Evolutionary conservation across 2,113 vertebrate species (phyloP).

Genomic region (Equus quagga): DNA sequence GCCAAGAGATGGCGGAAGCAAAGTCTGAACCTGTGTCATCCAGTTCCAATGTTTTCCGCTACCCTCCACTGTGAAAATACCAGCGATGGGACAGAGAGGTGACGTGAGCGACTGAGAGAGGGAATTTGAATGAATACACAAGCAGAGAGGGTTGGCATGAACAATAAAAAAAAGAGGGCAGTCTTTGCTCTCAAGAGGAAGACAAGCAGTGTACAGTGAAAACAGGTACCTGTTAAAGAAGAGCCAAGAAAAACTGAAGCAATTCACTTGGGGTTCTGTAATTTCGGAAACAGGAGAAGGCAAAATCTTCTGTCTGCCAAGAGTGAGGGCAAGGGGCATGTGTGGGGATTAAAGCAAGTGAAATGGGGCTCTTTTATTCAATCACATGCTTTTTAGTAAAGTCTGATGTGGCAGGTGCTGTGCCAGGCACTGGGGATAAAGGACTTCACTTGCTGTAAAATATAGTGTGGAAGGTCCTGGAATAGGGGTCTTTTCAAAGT

Average conservation of each 20-base stretch:
- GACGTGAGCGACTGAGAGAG: not conserved
- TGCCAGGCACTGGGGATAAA: slow-evolving; percentile 26
- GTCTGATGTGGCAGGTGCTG: not conserved
- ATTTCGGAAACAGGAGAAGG: not conserved
- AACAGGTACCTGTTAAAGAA: not conserved
- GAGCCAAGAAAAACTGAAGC: not conserved
- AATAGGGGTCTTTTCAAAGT: not conserved
- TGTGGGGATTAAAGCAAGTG: slow-evolving; percentile 20
- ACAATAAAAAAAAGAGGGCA: not conserved
- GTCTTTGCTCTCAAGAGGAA: not conserved
- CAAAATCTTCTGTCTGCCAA: not conserved
- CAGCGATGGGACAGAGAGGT: not conserved
- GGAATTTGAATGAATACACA: not conserved
- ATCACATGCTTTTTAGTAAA: slow-evolving; percentile 49
- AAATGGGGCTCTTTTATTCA: slow-evolving; percentile 56
- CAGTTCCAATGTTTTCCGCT: too few species aligned
- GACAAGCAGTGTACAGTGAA: not conserved
- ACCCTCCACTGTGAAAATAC: not conserved
- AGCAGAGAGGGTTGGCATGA: not conserved
- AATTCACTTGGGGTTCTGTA: not conserved
- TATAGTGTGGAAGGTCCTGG: not conserved
- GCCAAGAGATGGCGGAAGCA: too few species aligned
- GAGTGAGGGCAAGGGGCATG: not conserved
- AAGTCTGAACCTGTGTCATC: not conserved
- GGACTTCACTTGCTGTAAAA: slow-evolving; percentile 19